Percentiles rank a stretch among this genome's conserved stretches.
Conservation (phyloP, 2,888 invertebrate species). For the Tyria jacobaeae region DNA sequence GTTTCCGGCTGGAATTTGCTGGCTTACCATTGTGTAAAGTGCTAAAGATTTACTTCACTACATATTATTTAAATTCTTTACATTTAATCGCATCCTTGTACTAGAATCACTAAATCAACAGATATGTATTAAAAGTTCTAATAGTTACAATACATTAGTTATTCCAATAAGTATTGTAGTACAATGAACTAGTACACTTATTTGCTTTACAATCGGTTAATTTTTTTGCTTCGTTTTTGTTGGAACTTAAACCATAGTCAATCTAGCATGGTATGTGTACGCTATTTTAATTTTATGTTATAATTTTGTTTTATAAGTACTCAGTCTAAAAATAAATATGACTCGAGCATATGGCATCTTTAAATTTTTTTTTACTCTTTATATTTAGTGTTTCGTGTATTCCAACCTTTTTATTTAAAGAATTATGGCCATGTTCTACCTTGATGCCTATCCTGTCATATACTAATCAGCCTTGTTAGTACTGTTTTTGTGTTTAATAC, state of each 20-base stretch:
- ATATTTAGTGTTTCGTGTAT: background rate
- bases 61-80: background rate
- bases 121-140: slow-evolving; percentile 14
- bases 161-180: slow-evolving; percentile 1
- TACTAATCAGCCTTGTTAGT: background rate
- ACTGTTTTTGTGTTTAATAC: background rate
- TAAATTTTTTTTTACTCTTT: background rate
- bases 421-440: background rate
- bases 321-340: slow-evolving; percentile 72
- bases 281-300: slow-evolving; percentile 27
- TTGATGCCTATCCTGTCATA: background rate
- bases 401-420: background rate
- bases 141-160: slow-evolving; percentile 11
- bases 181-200: slow-evolving; percentile 44
- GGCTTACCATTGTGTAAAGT: slow-evolving; percentile 1
- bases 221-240: slow-evolving; percentile 62
- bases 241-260: slow-evolving; percentile 50
- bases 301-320: slow-evolving; percentile 20
- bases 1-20: background rate
- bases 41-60: background rate
- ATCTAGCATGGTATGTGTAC: slow-evolving; percentile 68
- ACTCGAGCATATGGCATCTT: slow-evolving; percentile 43
- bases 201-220: slow-evolving; percentile 57
- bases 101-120: slow-evolving; percentile 6
- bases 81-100: slow-evolving; percentile 1